Evolutionary conservation across 2,797 vertebrate species (phyloP).

Genomic region (Parauchenoglanis ngamensis): DNA sequence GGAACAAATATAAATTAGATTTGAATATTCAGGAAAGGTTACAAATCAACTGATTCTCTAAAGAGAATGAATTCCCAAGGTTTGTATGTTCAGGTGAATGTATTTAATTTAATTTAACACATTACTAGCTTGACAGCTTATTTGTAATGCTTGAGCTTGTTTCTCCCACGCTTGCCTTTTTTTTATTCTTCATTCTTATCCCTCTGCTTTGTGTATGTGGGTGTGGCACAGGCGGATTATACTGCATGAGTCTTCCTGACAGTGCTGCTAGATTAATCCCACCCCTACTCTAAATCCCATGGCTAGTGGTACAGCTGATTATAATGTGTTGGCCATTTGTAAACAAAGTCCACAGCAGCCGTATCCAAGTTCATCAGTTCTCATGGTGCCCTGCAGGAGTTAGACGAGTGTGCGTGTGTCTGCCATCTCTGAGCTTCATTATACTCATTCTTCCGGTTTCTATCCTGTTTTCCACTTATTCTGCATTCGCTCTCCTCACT

Average conservation of each 20-base stretch:
- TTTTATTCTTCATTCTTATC: constrained; percentile 1
- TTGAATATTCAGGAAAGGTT: neutral
- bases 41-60: neutral
- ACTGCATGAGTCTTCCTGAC: constrained; percentile 37
- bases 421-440: too few species aligned
- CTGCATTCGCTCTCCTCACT: neutral
- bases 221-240: constrained; percentile 26
- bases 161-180: neutral
- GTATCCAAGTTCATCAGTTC: constrained; percentile 25
- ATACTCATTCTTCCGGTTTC: neutral
- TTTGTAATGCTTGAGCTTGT: constrained; percentile 1
- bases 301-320: constrained; percentile 75
- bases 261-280: constrained; percentile 45
- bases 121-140: constrained; percentile 3
- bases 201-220: constrained; percentile 2
- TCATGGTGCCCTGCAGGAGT: constrained; percentile 11
- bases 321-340: constrained; percentile 72
- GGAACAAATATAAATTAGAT: neutral
- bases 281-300: constrained; percentile 63
- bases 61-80: neutral
- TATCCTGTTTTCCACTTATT: neutral
- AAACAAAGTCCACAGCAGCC: constrained; percentile 59
- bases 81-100: constrained; percentile 1
- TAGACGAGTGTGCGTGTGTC: neutral
- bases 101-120: neutral